Evolutionary conservation across 1,140 invertebrate genomes (phyloP), one percentile per base, ranked within the genome.

Genomic region (Teleopsis dalmanni): DNA sequence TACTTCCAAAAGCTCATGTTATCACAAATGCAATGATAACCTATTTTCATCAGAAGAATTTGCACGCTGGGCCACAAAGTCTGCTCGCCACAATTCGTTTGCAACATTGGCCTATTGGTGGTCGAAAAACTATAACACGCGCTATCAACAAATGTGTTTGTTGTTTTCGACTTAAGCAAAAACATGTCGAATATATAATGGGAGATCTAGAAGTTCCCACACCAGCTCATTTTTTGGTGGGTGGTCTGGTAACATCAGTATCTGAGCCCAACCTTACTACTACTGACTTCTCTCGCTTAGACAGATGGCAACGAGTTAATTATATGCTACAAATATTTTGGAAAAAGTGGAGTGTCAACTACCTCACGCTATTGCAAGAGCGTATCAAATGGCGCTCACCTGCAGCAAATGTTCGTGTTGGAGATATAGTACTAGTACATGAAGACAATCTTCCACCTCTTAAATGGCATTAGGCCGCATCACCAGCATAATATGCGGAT

Each of bases 201-300:
- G 41, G 33, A 11, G 50, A 51, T 27, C 19, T 51, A 6, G 29
- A 51, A 3, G 36, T 51, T n/a, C 23, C 41, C 7, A 51, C 43
- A 2, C 50, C 50, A 3, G 42, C 43, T 25, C 50, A 51, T 27
- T 46, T 41, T 14, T 33, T 47, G n/a, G 34, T 46, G 9, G 50
- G 67, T 6, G 38, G 50, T 18, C 52, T 59, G 2, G 42, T 71
- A 14, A 56, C 50, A n/a, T 22, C 48, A 10, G 10, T 56, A 9
- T 59, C 61, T n/a, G 57, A 63, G 48, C 58, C 60, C 19, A 14
- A 47, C 26, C n/a, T 47, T 3, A 51, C 43, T 11, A 11, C 23
- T n/a, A 19, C 47, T 11, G 35, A 51, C 25, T 26, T 47, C 9
- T 36, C 25, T 47, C 36, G n/a, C 3, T 27, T 51, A 9, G 33